Percentiles rank a stretch among this genome's conserved stretches.
phyloP scores from a whole-genome alignment of 2,888 invertebrate species.

The Idaea aversata region DNA sequence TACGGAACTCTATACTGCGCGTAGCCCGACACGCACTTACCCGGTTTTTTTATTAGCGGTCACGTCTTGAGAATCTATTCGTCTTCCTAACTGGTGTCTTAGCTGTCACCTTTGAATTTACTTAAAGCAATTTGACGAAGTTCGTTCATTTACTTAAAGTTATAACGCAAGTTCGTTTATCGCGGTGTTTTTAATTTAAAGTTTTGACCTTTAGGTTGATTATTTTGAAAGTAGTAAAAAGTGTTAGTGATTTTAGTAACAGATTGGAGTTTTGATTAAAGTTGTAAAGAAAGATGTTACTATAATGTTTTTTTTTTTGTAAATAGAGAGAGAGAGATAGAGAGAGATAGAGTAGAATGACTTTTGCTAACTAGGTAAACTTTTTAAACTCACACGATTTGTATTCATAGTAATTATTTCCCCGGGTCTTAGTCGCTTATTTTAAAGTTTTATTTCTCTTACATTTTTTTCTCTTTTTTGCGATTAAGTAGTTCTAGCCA shows the following conservation, averaged over 20 bases:
- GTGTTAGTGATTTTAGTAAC: not conserved
- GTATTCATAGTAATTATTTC: too few species aligned
- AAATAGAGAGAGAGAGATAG: too few species aligned
- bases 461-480: too few species aligned
- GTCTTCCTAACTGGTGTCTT: slow-evolving; percentile 17
- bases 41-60: slow-evolving; percentile 24
- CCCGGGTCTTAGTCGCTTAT: too few species aligned
- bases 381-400: too few species aligned
- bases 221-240: not conserved
- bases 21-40: too few species aligned
- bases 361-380: too few species aligned
- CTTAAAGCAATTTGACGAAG: not conserved
- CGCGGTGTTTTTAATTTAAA: slow-evolving; percentile 3
- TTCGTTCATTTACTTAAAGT: not conserved
- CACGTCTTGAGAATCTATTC: slow-evolving; percentile 23
- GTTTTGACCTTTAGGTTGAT: slow-evolving; percentile 1
- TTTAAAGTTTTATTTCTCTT: too few species aligned
- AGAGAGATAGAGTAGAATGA: too few species aligned
- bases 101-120: slow-evolving; percentile 22
- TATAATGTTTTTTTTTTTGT: not conserved
- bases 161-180: slow-evolving; percentile 2
- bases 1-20: too few species aligned
- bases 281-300: not conserved
- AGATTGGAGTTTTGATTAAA: not conserved
- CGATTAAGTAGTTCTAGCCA: too few species aligned